Percentiles rank a stretch among this genome's conserved stretches.
These are phyloP conservation scores for Sceloporus tristichus DNA, from an alignment of 2,113 vertebrate genomes.

Conservation along the genomic window DNA sequence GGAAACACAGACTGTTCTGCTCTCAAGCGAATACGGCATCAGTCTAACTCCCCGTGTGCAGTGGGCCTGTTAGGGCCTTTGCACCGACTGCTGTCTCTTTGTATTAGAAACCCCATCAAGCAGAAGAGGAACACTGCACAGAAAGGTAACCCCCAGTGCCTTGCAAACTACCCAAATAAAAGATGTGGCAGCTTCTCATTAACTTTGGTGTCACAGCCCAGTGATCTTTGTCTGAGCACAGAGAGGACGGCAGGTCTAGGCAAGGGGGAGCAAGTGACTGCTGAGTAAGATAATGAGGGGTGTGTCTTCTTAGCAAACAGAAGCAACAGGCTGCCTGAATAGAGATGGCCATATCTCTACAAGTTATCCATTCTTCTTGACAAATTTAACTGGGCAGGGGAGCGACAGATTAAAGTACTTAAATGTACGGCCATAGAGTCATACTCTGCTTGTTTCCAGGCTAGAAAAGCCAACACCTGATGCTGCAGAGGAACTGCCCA, in stretches of 20 bases:
- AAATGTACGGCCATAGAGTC: neutral
- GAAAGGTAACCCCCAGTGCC: neutral
- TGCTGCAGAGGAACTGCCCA: neutral
- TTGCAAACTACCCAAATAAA: conserved; percentile 3
- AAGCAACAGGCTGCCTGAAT: too few species aligned
- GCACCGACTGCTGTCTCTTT: conserved; percentile 15
- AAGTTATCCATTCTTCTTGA: neutral
- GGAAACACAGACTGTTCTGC: conserved; percentile 33
- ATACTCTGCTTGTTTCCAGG: neutral
- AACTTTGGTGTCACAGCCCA: conserved; percentile 26
- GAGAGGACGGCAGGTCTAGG: neutral
- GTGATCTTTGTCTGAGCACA: neutral
- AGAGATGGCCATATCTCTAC: neutral
- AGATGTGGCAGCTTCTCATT: conserved; percentile 28
- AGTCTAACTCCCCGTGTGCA: neutral
- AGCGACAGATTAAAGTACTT: neutral
- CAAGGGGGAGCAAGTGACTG: neutral
- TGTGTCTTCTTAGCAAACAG: neutral
- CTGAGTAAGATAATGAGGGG: neutral
- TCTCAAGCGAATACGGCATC: neutral
- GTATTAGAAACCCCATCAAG: conserved; percentile 29
- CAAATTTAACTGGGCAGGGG: neutral
- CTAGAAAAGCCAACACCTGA: neutral
- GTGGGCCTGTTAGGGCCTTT: neutral
- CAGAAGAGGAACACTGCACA: neutral